Base-by-base conservation (phyloP, 2,113 vertebrate genomes). In the Pholis gunnellus region DNA sequence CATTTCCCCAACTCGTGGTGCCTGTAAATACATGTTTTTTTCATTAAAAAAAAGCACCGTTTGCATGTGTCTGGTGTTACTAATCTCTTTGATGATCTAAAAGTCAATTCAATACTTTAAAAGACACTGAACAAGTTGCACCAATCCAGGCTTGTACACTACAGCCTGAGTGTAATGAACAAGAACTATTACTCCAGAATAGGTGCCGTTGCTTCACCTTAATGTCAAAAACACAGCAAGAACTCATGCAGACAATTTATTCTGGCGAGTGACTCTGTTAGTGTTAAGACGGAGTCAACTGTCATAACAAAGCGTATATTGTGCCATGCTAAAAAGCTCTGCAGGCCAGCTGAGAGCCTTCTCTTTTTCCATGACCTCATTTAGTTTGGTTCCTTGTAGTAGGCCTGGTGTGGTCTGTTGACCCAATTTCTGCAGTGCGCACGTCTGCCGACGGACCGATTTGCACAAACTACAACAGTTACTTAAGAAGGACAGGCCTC, bases 311-410 rank as follows among this genome's bases (percentile, higher is more conserved):
- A 87, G 84, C 85, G 29, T 91, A 91, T 85, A 89, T 91, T 72
- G 82, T 91, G 82, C 81, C 87, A 89, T 82, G 85, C 79, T 93
- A 88, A 95, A 94, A 92, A 91, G 83, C 84, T 87, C 75, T 50
- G 81, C 84, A 80, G 90, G 84, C 89, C 85, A 83, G 78, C 75
- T 72, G 75, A 86, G 82, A 83, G 67, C 87, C 84, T 76, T 78
- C 61, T 61, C 75, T n/a, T 89, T 94, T 93, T 94, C 92, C 92
- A 90, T 94, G 87, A 93, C 90, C 92, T 94, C 89, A 91, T 93
- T 93, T 90, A 88, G 83, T 94, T 93, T 91, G 90, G 87, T 86
- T 88, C 87, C 85, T 72, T 81, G 70, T 79, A 74, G 84, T 64
- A 81, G 83, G 75, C 70, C 75, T 92, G 80, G 84, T 84, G 82